Evolutionary conservation across 2,797 vertebrate species (phyloP), one percentile per base, ranked within the genome.

Genomic region (Lates japonicus): DNA sequence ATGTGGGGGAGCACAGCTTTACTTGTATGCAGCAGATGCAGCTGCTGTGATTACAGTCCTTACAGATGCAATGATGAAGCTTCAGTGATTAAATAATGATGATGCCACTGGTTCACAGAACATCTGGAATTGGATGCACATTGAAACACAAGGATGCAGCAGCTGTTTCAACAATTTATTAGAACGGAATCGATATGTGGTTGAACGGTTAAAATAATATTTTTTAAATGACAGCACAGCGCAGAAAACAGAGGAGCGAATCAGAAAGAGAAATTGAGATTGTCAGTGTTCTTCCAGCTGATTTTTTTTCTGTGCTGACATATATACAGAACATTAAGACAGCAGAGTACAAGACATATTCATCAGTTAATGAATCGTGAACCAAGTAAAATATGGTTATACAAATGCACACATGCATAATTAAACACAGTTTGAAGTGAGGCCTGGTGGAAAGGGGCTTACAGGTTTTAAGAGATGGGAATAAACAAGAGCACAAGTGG

Each of bases 61-160:
- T 8, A 22, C 17, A 70, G 55, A 71, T 29, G 42, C 17, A 39
- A 65, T 52, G 29, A 41, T 39, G 65, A 66, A 44, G 20, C 25
- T 31, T 52, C 29, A 57, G 48, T 67, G 19, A 76, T 71, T 46
- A 31, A 72, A 33, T 51, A 42, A 63, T 58, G 33, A 61, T 46
- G 20, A 71, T 41, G 61, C n/a, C 7, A 5, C 46, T 17, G 7
- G 22, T 39, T 70, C 33, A 67, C 4, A 57, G 59, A 73, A 39
- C 67, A 76, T 61, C 55, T 76, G 63, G 54, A 78, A 57, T 11
- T 39, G 41, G 37, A 70, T 65, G 14, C 13, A 59, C 7, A 61
- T 63, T 20, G 42, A 70, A 62, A 31, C n/a, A 57, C 17, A 46
- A 9, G 22, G 16, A 66, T 17, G 54, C 25, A n/a, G 52, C 31